Conservation (phyloP, 2,113 vertebrate species). For the Peromyscus maniculatus region DNA sequence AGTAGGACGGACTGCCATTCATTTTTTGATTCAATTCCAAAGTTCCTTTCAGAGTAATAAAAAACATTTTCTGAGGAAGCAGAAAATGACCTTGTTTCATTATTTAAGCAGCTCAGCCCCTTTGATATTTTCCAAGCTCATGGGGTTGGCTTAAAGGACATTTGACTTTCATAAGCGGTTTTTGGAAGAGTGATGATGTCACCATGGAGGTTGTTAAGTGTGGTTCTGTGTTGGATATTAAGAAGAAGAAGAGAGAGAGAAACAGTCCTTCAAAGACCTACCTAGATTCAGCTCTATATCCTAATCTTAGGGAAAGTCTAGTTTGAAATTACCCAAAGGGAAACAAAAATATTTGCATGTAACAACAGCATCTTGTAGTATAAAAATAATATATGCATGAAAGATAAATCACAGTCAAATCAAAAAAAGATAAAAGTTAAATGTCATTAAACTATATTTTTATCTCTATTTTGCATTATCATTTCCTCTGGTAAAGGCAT, state of each 20-base stretch:
- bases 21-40: slow-evolving; percentile 83
- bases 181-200: slow-evolving; percentile 57
- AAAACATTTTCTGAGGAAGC: slow-evolving; percentile 87
- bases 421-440: slow-evolving; percentile 10
- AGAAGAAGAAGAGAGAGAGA: background rate
- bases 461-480: slow-evolving; percentile 17
- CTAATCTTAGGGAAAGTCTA: slow-evolving; percentile 21
- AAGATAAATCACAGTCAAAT: slow-evolving; percentile 42
- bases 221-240: background rate
- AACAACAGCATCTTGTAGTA: background rate
- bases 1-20: slow-evolving; percentile 79
- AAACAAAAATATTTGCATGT: slow-evolving; percentile 1
- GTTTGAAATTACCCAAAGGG: slow-evolving; percentile 14
- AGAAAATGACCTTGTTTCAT: slow-evolving; percentile 76
- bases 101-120: slow-evolving; percentile 73
- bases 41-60: slow-evolving; percentile 87
- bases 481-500: slow-evolving; percentile 6
- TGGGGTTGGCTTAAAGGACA: slow-evolving; percentile 72
- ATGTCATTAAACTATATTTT: background rate
- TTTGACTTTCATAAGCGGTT: slow-evolving; percentile 62
- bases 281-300: slow-evolving; percentile 1
- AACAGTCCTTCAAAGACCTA: slow-evolving; percentile 39
- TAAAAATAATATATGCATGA: background rate
- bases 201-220: slow-evolving; percentile 5
- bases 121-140: slow-evolving; percentile 67